Percentiles rank a stretch among this genome's conserved stretches.
phyloP scores from a whole-genome alignment of 1,140 invertebrate genomes.

The Glossosoma conforme region DNA sequence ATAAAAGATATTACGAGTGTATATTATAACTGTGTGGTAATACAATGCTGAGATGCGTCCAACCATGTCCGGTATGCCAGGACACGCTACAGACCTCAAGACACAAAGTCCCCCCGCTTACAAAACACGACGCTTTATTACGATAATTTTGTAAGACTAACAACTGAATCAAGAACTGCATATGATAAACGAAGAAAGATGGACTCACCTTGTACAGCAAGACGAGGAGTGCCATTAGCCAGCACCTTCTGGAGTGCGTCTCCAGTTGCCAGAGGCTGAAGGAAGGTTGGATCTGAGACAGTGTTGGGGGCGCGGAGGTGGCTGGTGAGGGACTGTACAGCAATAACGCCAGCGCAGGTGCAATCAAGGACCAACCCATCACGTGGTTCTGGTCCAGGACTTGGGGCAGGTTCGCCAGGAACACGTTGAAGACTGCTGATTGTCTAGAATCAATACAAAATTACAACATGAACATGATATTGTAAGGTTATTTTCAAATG shows the following conservation, averaged over 20 bases:
- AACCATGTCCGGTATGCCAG: too few relatives aligned
- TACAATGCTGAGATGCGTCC: too few relatives aligned
- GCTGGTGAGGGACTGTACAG: conserved; percentile 65
- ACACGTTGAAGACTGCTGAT: conserved; percentile 94
- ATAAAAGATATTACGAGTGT: too few relatives aligned
- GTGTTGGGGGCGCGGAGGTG: conserved; percentile 31
- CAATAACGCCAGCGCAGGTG: conserved; percentile 79
- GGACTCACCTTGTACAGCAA: conserved; percentile 87
- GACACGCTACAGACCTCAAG: too few relatives aligned
- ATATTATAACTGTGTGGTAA: too few relatives aligned
- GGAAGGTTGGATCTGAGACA: conserved; percentile 27
- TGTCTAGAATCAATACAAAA: conserved; percentile 50
- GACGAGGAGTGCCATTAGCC: conserved; percentile 91
- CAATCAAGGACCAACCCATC: conserved; percentile 82
- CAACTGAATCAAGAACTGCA: too few relatives aligned
- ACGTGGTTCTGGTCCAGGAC: conserved; percentile 91
- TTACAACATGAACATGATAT: too few relatives aligned
- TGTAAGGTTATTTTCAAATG: too few relatives aligned
- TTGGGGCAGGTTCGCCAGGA: conserved; percentile 88
- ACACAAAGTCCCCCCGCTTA: too few relatives aligned
- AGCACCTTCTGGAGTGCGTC: conserved; percentile 77
- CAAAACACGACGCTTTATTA: too few relatives aligned
- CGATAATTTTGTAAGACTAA: too few relatives aligned
- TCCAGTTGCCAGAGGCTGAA: conserved; percentile 89
- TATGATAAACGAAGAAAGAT: too few relatives aligned